Base-by-base conservation (phyloP, 2,113 vertebrate genomes). In the Pardalotus punctatus region DNA sequence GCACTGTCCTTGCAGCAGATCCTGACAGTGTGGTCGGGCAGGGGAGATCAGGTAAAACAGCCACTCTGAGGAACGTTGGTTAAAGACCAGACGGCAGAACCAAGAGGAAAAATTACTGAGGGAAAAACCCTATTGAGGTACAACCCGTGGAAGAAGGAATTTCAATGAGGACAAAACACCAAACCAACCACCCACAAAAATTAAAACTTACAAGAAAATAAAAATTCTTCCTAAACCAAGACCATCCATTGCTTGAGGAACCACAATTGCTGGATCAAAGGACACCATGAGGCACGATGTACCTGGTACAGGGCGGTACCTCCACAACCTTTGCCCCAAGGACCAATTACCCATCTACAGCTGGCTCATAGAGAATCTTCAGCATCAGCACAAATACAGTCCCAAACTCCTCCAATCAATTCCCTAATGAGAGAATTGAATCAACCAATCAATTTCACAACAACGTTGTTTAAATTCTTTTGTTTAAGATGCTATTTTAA, bases 1-100 rank as follows among this genome's bases (percentile, higher is more conserved):
- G 29, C 17, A 35, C 0, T 20, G 36, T 3, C 18, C 11, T 2
- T 4, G 27, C 56, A 60, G 56, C 35, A 51, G 38, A 42, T 18
- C 27, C 33, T 31, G 36, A 11, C 2, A 65, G 54, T 0, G 29
- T 14, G 67, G 13, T 4, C 0, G 0, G 38, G 33, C 27, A 50
- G 31, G 42, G 20, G 67, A 38, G 35, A 53, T 8, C 54, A 24
- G 35, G 15, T 43, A 21, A 54, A 70, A 70, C 8, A 83, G 47
- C 29, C 64, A 43, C 54, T 13, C 35, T 2, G 6, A 47, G 14
- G 1, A 6, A 25, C 2, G 14, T 1, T 18, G 66, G 8, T 22
- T 28, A 76, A 81, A 47, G 27, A 35, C 10, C 2, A 69, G 6
- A 35, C 16, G 50, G 43, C 12, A 45, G 3, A 17, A 27, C 6